Evolutionary conservation across 2,113 vertebrate species (phyloP).

Genomic region (Mastomys natalensis): DNA sequence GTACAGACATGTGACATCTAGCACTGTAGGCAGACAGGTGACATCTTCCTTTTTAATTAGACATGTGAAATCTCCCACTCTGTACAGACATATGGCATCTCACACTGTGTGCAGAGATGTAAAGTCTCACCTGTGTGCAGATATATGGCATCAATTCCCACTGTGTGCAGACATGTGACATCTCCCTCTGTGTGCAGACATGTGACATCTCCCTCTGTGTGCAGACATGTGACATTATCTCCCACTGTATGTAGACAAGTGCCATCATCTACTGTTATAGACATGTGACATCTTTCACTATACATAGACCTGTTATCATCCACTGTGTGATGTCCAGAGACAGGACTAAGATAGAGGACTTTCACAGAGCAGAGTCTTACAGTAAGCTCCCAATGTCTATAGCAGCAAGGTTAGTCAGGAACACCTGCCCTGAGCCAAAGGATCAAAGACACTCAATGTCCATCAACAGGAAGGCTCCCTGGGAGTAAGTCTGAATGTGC

Average conservation of each 20-base stretch:
- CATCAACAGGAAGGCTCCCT: not conserved
- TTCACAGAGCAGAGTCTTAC: not conserved
- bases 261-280: not conserved
- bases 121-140: not conserved
- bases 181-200: not conserved
- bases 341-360: not conserved
- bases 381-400: not conserved
- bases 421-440: too few relatives aligned
- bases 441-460: not conserved
- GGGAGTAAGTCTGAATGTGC: not conserved
- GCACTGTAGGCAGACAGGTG: not conserved
- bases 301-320: too few relatives aligned
- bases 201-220: not conserved
- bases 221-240: not conserved
- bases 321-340: not conserved
- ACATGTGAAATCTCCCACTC: not conserved
- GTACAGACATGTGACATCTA: not conserved
- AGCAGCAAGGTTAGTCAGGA: not conserved
- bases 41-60: too few relatives aligned
- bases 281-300: not conserved
- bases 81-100: not conserved
- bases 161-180: not conserved
- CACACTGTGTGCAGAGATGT: not conserved
- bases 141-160: not conserved
- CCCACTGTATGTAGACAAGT: not conserved